phyloP scores from a whole-genome alignment of 1,140 invertebrate genomes.

The Diorhabda sublineata region DNA sequence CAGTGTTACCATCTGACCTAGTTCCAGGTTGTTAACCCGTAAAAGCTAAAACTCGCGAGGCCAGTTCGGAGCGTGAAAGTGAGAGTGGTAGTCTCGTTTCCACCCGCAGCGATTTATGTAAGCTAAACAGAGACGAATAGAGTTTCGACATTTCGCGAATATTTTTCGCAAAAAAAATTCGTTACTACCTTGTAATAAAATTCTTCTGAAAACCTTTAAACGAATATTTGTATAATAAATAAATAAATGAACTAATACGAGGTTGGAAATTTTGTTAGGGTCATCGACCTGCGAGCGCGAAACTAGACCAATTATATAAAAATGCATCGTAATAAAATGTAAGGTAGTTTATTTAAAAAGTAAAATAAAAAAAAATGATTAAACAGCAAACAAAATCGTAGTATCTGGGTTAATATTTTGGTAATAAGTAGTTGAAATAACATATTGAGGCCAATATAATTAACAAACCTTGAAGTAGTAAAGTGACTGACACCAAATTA shows the following conservation, averaged over 20 bases:
- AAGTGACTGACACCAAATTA: slow-evolving; percentile 18
- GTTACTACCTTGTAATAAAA: no score
- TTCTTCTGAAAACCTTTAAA: no score
- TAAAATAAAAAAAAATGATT: slow-evolving; percentile 10
- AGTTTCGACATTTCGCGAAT: slow-evolving; percentile 35
- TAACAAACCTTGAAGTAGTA: slow-evolving; percentile 13
- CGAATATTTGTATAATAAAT: no score
- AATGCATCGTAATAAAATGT: slow-evolving; percentile 30
- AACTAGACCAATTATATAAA: slow-evolving; percentile 22
- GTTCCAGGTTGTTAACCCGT: slow-evolving; percentile 60
- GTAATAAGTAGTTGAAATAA: not conserved
- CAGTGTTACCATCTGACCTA: slow-evolving; percentile 61
- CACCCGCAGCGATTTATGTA: slow-evolving; percentile 10
- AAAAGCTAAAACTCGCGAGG: slow-evolving; percentile 43
- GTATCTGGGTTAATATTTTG: slow-evolving; percentile 9
- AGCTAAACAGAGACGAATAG: slow-evolving; percentile 25
- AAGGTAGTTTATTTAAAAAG: slow-evolving; percentile 27
- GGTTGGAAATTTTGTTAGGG: not conserved
- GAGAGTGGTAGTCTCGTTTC: slow-evolving; percentile 51
- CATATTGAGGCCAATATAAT: slow-evolving; percentile 29
- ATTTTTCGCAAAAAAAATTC: slow-evolving; percentile 1
- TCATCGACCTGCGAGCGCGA: slow-evolving; percentile 20
- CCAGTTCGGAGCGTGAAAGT: slow-evolving; percentile 55
- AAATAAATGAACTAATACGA: no score
- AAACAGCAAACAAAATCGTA: slow-evolving; percentile 3